A percentile compares a stretch with the other conserved stretches of the same genome.
Evolutionary conservation across 2,797 vertebrate genomes (phyloP).

Genomic region (Argya squamiceps): DNA sequence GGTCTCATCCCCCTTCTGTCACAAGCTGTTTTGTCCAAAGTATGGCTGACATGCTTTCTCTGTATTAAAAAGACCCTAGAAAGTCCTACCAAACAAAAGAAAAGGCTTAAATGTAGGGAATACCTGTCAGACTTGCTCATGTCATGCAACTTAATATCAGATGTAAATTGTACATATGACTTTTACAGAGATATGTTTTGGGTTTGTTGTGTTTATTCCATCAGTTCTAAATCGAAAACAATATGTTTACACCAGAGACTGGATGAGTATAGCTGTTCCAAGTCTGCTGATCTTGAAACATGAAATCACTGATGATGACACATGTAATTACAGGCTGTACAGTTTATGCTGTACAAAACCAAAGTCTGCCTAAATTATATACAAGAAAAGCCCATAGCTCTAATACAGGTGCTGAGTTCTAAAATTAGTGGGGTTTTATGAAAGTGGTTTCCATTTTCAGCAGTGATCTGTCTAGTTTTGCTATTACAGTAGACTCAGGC

Average conservation of each 20-base stretch:
- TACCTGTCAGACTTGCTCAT: background rate
- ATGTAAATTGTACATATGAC: accelerated
- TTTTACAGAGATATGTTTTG: background rate
- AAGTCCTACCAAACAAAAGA: background rate
- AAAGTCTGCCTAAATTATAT: background rate
- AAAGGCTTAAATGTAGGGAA: background rate
- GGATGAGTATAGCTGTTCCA: background rate
- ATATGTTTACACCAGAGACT: background rate
- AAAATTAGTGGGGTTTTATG: background rate
- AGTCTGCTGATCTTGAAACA: background rate
- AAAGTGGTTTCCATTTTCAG: background rate
- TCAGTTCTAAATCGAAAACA: background rate
- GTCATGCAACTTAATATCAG: background rate
- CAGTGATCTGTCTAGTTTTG: background rate
- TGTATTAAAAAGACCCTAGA: background rate
- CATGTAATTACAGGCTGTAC: background rate
- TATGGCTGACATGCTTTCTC: background rate
- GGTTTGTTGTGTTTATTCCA: background rate
- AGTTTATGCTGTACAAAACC: background rate
- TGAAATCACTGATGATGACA: background rate
- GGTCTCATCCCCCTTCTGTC: background rate
- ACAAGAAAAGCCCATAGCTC: background rate
- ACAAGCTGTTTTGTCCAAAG: background rate
- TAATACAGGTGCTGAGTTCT: background rate
- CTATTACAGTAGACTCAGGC: background rate